Evolutionary conservation across 37 sponge, comb jelly and placozoan genomes (phyloP), one percentile per base, ranked within the genome.

Genomic region (Mnemiopsis leidyi): DNA sequence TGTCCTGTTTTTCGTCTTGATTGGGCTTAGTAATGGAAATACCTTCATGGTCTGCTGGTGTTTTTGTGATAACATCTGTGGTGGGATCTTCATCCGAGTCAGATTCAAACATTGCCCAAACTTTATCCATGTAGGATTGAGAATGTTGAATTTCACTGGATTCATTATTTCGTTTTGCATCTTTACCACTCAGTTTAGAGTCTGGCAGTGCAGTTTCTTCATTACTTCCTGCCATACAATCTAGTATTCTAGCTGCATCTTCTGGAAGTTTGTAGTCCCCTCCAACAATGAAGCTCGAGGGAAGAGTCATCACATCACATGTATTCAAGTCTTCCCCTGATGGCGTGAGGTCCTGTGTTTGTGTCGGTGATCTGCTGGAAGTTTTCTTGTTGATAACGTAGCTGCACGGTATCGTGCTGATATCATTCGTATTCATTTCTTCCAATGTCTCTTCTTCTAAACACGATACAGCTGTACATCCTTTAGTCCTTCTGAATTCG

Each of bases 41-140:
- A 23, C n/a, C 21, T 5, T 5, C 23, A 23, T 21, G 2, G 2
- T 69, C 29, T 23, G 73, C 20, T 34, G 79, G 33, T 3, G 5
- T 13, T 1, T 77, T 77, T 16, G 32, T 34, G 16, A 13, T 32
- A 16, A 31, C 36, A 28, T 32, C 35, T 3, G 2, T 5, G 9
- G 7, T 18, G 1, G 1, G 32, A 1, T 77, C 79, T 18, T 77
- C 79, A 77, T 77, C 79, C 26, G 32, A 31, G 61, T 48, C 61
- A 13, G 79, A 77, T 34, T 77, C 79, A 20, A 77, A 77, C 79
- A 77, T 77, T 1, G 18, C 79, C 79, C 79, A 77, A 34, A 77
- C 32, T 34, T 20, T 1, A 20, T 77, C 79, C 20, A 77, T 32
- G 21, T 31, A 31, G 5, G 36, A 31, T 20, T 28, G 36, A 32